These are phyloP conservation scores for Drosophila neocordata DNA, from an alignment of 1,140 invertebrate genomes.

Conservation along the genomic window DNA sequence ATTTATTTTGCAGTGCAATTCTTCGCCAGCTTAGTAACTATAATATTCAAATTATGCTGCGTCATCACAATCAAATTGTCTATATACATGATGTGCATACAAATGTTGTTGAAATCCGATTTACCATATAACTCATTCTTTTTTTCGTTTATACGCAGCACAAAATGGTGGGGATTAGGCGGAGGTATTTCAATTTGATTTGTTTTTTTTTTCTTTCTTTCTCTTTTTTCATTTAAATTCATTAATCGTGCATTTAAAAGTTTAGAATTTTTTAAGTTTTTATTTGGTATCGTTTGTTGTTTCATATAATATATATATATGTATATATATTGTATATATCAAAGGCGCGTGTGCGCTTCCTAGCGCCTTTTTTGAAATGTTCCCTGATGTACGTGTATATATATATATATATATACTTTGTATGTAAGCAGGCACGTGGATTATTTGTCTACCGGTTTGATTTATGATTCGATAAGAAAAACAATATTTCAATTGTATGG, in stretches of 20 bases:
- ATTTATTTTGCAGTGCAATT: conserved; percentile 42
- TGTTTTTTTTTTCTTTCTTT: too few species aligned
- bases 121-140: conserved; percentile 33
- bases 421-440: conserved; percentile 29
- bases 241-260: conserved; percentile 58
- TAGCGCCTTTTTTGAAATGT: conserved; percentile 57
- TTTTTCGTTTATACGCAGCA: neutral
- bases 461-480: conserved; percentile 22
- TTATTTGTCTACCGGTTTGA: conserved; percentile 39
- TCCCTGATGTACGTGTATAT: neutral
- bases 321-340: conserved; percentile 31
- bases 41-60: conserved; percentile 29
- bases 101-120: conserved; percentile 46
- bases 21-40: conserved; percentile 40
- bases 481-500: neutral
- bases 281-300: conserved; percentile 46
- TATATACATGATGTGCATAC: conserved; percentile 47
- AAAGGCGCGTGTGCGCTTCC: conserved; percentile 64
- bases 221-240: conserved; percentile 67
- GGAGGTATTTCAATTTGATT: conserved; percentile 19
- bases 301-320: conserved; percentile 32
- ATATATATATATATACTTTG: neutral
- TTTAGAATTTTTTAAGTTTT: conserved; percentile 51
- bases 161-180: neutral
- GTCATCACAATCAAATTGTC: conserved; percentile 38